Evolutionary conservation across 2,113 vertebrate genomes (phyloP), one percentile per base, ranked within the genome.

Genomic region (Albula goreensis): DNA sequence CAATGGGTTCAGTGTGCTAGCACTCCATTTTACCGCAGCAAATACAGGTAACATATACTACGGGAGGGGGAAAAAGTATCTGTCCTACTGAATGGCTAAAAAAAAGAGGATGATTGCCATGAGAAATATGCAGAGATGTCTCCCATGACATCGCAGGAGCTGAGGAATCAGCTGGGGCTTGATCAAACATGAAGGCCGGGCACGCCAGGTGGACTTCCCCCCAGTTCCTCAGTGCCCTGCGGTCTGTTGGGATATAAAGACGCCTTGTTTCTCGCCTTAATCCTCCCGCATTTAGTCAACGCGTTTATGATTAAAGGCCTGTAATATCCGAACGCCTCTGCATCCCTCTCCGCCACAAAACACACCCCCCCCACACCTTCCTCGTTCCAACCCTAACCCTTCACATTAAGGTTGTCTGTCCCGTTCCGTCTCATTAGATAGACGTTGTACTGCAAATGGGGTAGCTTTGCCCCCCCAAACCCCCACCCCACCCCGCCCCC

Each of bases 281-380:
- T 94, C 93, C 93, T 91, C 86, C 78, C 50, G 88, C 90, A 94
- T 95, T 95, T 93, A 94, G 93, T 95, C 93, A 94, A 90, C 85
- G 88, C 88, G 89, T 94, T 90, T 89, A 84, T 84, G 60, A 93
- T 93, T 94, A 92, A 92, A 91, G 93, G 89, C 89, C 89, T 85
- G 70, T 70, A 86, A 90, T 88, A 85, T 89, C 50, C 80, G 74
- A 48, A 22, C 25, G 81, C 87, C 80, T 85, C 78, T 87, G 60
- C 86, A 88, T 90, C 52, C 12, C 22, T 0, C 2, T 1, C 77
- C 78, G 8, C 25, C 10, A 53, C 7, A 90, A 88, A 91, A 88
- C 66, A 66, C 49, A 19, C 57, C 89, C 82, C 84, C 89, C 60
- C 89, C 81, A 83, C 88, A 89, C 51, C 25, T 50, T 17, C 41